Conservation (phyloP, 2,113 vertebrate genomes). For the Pollimyrus isidori region DNA sequence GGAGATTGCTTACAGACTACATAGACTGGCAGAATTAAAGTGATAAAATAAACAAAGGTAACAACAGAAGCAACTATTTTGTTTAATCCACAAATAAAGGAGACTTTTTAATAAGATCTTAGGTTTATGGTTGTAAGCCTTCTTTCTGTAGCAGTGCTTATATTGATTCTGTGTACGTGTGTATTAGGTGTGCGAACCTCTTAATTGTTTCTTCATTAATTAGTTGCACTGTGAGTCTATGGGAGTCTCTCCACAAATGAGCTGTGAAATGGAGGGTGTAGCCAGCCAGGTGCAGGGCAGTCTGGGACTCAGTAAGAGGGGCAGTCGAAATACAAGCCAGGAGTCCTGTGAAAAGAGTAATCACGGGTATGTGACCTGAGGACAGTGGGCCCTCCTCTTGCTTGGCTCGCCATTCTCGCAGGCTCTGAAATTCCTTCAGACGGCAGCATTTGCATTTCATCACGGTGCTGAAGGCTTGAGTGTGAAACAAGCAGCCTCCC, state of each 20-base stretch:
- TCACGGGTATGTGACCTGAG: not conserved
- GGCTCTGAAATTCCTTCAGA: not conserved
- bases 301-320: not conserved
- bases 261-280: not conserved
- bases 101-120: not conserved
- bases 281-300: not conserved
- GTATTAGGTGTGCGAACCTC: not conserved
- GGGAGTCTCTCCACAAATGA: not conserved
- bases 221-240: not conserved
- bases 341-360: not conserved
- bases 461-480: conserved; percentile 41
- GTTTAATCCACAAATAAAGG: not conserved
- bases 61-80: not conserved
- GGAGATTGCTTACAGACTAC: not conserved
- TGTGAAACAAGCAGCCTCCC: conserved; percentile 43
- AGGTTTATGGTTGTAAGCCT: not conserved
- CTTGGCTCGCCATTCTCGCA: not conserved
- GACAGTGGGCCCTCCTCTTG: not conserved
- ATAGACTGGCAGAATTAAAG: not conserved
- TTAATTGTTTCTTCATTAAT: not conserved
- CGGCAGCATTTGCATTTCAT: conserved; percentile 51
- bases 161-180: not conserved
- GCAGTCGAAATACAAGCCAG: not conserved
- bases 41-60: not conserved
- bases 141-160: not conserved